phyloP scores from a whole-genome alignment of 2,888 invertebrate genomes.

The Drosophila peninsularis region DNA sequence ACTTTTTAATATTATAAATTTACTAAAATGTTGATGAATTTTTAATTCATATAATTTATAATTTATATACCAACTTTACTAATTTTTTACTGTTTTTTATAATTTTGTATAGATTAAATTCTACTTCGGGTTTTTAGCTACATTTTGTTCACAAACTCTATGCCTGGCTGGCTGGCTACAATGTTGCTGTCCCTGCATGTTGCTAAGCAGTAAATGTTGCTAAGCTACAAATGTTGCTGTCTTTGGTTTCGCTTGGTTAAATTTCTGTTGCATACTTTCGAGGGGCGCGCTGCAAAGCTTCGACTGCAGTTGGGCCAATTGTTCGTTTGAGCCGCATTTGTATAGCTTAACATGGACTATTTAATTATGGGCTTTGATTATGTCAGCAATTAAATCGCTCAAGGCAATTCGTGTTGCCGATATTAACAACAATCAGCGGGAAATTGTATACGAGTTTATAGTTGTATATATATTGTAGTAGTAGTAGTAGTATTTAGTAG shows the following conservation, averaged over 20 bases:
- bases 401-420: conserved; percentile 39
- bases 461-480: conserved; percentile 8
- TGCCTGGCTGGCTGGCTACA: conserved; percentile 2
- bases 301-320: conserved; percentile 4
- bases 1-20: neutral
- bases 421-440: no score
- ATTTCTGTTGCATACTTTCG: conserved; percentile 44
- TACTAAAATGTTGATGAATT: conserved; percentile 17
- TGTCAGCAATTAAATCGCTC: conserved; percentile 26
- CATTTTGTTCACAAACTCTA: conserved; percentile 10
- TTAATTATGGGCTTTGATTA: conserved; percentile 35
- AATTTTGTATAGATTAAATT: neutral
- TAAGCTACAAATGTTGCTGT: conserved; percentile 22
- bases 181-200: conserved; percentile 33
- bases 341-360: conserved; percentile 22
- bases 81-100: neutral
- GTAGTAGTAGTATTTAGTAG: neutral
- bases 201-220: conserved; percentile 33
- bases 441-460: conserved; percentile 20
- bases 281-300: conserved; percentile 6
- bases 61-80: neutral
- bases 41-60: neutral
- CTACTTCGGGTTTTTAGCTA: neutral
- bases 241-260: neutral
- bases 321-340: conserved; percentile 1